Evolutionary conservation across 2,113 vertebrate species (phyloP).

Genomic region (Ictalurus furcatus): DNA sequence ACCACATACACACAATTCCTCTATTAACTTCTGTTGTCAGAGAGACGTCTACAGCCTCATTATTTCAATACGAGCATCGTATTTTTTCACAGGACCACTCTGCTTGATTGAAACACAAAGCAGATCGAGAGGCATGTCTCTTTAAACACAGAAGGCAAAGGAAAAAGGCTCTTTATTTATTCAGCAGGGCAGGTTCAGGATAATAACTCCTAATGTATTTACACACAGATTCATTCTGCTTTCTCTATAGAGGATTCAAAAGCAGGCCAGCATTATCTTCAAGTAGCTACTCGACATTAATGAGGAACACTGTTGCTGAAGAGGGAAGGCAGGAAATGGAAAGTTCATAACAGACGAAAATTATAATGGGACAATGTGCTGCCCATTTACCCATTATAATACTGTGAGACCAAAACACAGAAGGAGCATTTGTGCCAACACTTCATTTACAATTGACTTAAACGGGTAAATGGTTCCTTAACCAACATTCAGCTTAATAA

Average conservation of each 20-base stretch:
- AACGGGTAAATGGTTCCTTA: neutral
- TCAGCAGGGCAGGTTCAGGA: neutral
- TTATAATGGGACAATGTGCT: slow-evolving; percentile 6
- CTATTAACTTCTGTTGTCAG: neutral
- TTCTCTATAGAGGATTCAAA: slow-evolving; percentile 21
- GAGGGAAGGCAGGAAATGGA: neutral
- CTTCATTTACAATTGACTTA: neutral
- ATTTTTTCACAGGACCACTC: neutral
- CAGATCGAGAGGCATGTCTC: slow-evolving; percentile 7
- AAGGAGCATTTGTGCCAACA: neutral
- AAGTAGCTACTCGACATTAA: slow-evolving; percentile 37
- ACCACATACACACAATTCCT: neutral
- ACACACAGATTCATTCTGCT: slow-evolving; percentile 18
- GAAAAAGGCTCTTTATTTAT: slow-evolving; percentile 17
- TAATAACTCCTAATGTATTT: slow-evolving; percentile 32
- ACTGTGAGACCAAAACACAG: neutral
- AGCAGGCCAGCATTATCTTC: slow-evolving; percentile 4
- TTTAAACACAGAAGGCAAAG: neutral
- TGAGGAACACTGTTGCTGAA: slow-evolving; percentile 23
- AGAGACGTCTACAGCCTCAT: slow-evolving; percentile 6
- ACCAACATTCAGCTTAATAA: neutral
- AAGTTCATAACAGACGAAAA: slow-evolving; percentile 15
- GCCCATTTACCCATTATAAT: slow-evolving; percentile 8
- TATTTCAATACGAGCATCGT: neutral
- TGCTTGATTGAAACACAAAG: neutral